Base-by-base conservation (phyloP, 2,113 vertebrate species). In the Corythaeola cristata region DNA sequence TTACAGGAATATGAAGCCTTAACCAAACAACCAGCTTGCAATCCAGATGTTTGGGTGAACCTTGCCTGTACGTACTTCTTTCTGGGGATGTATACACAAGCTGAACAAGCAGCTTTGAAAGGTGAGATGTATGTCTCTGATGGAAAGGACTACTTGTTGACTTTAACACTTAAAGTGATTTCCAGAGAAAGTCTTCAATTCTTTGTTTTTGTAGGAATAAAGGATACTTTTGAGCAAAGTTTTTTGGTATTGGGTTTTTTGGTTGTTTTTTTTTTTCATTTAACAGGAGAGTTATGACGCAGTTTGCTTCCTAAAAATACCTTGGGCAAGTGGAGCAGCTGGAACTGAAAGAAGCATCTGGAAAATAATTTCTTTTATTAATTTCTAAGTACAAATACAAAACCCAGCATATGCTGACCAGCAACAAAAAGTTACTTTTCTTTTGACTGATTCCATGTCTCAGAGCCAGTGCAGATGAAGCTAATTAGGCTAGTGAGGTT, bases 1-100 rank as follows among this genome's bases (percentile, higher is more conserved):
- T 97, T 96, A 95, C 96, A 99, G 99, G 99, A 99, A 92, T 99
- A 99, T 90, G 99, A 98, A 91, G 82, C 97, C 41, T 97, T 98
- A 78, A 99, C 98, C 6, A 96, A 97, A 67, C 98, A 97, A 64
- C 97, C 99, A 69, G 97, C 97, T 24, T 99, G 98, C 95, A 98
- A 97, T 60, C 97, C 97, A 66, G 98, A 99, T 72, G 99, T 99
- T 33, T 99, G 99, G 99, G 99, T 99, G 52, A 98, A 98, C 94
- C 97, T 99, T 93, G 99, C 99, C 77, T 99, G 99, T 77, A 98
- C 98, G 0, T 98, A 99, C 88, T 99, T 99, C 94, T 99, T 99
- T 90, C 98, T 99, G 77, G 99, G 99, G 12, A 99, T 99, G 96
- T 99, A 99, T 97, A 98, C 97, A 11, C 98, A 99, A 96, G 99